Conservation (phyloP, 2,113 vertebrate genomes). For the Hucho hucho region DNA sequence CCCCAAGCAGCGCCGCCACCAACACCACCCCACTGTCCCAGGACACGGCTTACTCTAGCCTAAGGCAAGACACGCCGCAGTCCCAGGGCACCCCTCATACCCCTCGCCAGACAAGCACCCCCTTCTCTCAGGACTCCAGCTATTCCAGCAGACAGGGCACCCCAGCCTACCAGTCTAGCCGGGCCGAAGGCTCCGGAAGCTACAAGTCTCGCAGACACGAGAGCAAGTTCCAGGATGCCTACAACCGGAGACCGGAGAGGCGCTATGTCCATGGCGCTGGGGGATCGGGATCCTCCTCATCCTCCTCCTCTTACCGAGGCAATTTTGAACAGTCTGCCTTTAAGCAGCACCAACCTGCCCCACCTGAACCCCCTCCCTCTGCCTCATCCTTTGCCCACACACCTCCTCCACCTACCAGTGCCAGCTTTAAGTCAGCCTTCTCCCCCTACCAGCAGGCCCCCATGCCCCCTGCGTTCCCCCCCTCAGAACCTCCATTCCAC, state of each 20-base stretch:
- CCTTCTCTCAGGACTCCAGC: slow-evolving; percentile 94
- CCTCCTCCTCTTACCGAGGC: slow-evolving; percentile 68
- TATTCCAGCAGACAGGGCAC: slow-evolving; percentile 95
- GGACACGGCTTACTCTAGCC: slow-evolving; percentile 95
- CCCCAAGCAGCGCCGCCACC: slow-evolving; percentile 86
- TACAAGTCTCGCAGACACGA: slow-evolving; percentile 90
- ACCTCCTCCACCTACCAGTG: slow-evolving; percentile 76
- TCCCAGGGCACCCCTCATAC: slow-evolving; percentile 91
- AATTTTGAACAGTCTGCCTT: slow-evolving; percentile 76
- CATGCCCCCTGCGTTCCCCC: slow-evolving; percentile 77
- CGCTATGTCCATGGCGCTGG: slow-evolving; percentile 81
- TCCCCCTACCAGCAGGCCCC: slow-evolving; percentile 89
- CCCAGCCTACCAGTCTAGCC: slow-evolving; percentile 84
- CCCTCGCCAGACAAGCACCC: slow-evolving; percentile 84
- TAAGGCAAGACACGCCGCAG: slow-evolving; percentile 90
- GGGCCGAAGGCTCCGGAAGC: slow-evolving; percentile 75
- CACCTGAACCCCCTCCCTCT: slow-evolving; percentile 67
- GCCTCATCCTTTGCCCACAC: slow-evolving; percentile 70
- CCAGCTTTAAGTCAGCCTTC: slow-evolving; percentile 85
- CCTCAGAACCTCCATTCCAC: slow-evolving; percentile 77
- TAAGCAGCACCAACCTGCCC: slow-evolving; percentile 84
- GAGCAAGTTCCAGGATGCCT: slow-evolving; percentile 92
- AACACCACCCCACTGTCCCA: slow-evolving; percentile 88
- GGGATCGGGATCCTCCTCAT: slow-evolving; percentile 26
- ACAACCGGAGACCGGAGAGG: slow-evolving; percentile 89